A percentile compares a stretch with the other conserved stretches of the same genome.
Conservation (phyloP, 2,797 vertebrate genomes). For the Chanos chanos region DNA sequence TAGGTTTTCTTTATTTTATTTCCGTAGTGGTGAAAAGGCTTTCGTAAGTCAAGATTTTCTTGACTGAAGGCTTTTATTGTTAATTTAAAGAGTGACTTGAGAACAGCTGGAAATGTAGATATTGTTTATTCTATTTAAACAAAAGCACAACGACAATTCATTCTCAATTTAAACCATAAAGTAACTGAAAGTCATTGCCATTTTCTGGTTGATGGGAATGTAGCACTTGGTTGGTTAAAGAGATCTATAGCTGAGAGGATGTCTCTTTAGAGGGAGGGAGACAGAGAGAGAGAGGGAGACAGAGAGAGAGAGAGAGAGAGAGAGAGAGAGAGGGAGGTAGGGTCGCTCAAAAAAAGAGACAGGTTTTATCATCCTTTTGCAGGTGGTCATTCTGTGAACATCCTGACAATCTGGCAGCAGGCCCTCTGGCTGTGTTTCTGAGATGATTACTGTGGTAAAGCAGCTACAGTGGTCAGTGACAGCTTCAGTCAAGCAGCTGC, state of each 20-base stretch:
- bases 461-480: not conserved
- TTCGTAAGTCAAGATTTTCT: no score
- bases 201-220: no score
- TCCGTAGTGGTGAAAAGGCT: no score
- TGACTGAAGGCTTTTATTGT: no score
- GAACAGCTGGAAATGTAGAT: not conserved
- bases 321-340: not conserved
- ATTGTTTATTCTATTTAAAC: not conserved
- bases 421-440: not conserved
- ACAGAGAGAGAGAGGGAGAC: not conserved
- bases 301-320: not conserved
- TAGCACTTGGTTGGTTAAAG: no score
- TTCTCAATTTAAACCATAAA: not conserved
- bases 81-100: no score
- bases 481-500: no score
- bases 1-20: no score
- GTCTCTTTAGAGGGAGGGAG: not conserved
- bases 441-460: not conserved
- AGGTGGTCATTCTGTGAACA: slow-evolving; percentile 2
- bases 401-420: not conserved
- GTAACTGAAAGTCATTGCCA: not conserved
- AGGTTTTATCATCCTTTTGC: not conserved
- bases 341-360: not conserved
- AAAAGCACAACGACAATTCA: not conserved
- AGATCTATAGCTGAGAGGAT: slow-evolving; percentile 1